Conservation (phyloP, 2,797 vertebrate species). For the Sebastes umbrosus region DNA sequence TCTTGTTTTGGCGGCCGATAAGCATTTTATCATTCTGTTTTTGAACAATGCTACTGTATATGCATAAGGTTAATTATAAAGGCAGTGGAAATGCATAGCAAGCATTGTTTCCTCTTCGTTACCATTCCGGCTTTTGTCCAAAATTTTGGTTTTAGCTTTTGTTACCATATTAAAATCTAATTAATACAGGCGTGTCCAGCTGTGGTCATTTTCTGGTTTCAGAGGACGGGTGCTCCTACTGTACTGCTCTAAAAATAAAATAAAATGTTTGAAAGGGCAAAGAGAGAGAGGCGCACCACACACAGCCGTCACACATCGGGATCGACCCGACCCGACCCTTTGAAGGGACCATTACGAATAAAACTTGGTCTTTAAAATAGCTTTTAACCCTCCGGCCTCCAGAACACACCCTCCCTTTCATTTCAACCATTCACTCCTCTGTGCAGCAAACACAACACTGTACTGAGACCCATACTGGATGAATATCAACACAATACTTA, state of each 20-base stretch:
- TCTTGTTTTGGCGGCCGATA: neutral
- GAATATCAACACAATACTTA: neutral
- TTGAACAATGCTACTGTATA: neutral
- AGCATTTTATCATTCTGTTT: neutral
- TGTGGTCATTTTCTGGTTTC: neutral
- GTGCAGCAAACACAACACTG: slow-evolving; percentile 9
- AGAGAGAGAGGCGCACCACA: slow-evolving; percentile 12
- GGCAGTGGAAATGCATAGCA: neutral
- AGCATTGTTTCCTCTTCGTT: neutral
- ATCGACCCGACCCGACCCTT: slow-evolving; percentile 39
- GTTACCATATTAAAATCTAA: neutral
- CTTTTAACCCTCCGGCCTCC: slow-evolving; percentile 36
- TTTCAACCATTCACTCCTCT: neutral
- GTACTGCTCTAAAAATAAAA: slow-evolving; percentile 50
- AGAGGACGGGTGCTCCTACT: neutral
- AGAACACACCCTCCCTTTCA: neutral
- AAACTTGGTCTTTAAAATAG: slow-evolving; percentile 42
- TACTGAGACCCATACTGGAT: neutral
- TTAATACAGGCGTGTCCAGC: neutral
- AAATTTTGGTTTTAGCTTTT: too few relatives aligned
- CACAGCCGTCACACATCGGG: neutral
- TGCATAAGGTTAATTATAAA: neutral
- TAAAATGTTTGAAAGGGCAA: slow-evolving; percentile 40
- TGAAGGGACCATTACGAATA: slow-evolving; percentile 46
- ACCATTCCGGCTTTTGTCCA: too few relatives aligned